Conservation (phyloP, 2,113 vertebrate genomes). For the Circaetus cinerascens region DNA sequence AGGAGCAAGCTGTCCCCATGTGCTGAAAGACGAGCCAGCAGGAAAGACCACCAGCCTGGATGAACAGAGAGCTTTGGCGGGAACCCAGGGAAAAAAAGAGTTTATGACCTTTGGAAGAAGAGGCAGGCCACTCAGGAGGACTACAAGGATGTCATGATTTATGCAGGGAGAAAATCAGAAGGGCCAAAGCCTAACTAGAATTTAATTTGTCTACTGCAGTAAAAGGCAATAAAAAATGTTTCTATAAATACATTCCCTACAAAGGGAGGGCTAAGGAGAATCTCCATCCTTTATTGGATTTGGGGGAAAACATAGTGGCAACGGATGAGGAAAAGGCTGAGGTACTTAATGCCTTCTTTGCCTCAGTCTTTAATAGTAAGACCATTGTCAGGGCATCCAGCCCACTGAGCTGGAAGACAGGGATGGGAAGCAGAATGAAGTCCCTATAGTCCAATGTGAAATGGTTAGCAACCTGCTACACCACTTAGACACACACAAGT, state of each 20-base stretch:
- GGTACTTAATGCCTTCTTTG: no score
- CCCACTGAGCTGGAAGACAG: background rate
- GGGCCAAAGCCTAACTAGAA: background rate
- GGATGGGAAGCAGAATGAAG: background rate
- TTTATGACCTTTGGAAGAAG: background rate
- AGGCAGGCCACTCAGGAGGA: background rate
- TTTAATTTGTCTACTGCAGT: background rate
- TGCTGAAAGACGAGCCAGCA: background rate
- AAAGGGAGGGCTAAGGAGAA: background rate
- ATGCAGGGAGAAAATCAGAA: background rate
- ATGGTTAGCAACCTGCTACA: background rate
- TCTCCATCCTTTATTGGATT: no score
- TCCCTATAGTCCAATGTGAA: background rate
- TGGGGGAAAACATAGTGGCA: no score
- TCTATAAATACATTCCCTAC: background rate
- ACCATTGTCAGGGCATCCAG: background rate
- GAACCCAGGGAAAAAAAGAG: background rate
- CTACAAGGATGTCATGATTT: background rate
- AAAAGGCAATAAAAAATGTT: background rate
- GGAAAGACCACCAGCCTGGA: background rate
- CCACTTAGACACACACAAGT: background rate
- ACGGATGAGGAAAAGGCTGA: no score
- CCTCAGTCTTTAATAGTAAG: no score
- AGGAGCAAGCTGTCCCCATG: background rate
- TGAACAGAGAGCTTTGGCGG: background rate